Evolutionary conservation across 2,113 vertebrate genomes (phyloP).

Genomic region (Rissa tridactyla): DNA sequence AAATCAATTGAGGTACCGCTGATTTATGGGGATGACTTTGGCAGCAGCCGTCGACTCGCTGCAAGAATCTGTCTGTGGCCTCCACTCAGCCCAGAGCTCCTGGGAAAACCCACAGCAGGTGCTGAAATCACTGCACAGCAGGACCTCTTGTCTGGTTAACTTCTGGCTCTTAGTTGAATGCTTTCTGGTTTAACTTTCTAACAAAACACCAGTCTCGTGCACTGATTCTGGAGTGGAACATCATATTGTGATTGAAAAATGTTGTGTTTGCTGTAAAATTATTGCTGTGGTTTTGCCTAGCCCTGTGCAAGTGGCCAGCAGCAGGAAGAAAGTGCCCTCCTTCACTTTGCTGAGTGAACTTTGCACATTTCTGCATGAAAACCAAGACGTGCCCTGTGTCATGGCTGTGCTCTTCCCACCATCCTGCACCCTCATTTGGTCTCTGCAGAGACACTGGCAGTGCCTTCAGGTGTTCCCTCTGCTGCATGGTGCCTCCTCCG

Average conservation of each 20-base stretch:
- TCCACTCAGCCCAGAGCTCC: neutral
- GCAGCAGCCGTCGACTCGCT: neutral
- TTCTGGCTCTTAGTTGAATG: neutral
- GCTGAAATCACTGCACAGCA: neutral
- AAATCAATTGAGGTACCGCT: neutral
- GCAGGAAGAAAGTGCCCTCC: neutral
- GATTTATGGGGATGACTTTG: neutral
- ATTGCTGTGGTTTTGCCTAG: neutral
- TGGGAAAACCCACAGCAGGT: neutral
- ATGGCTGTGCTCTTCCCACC: neutral
- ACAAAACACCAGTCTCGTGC: neutral
- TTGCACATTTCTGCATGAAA: neutral
- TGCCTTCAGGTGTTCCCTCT: neutral
- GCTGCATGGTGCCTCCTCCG: neutral
- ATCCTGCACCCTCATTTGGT: fast-evolving
- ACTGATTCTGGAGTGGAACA: neutral
- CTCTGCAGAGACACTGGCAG: neutral
- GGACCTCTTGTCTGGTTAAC: neutral
- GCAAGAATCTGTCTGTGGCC: neutral
- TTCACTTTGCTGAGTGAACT: neutral
- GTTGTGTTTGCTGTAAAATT: neutral
- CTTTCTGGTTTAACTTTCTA: neutral
- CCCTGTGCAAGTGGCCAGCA: neutral
- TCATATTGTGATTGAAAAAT: neutral
- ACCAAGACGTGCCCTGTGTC: neutral